These are phyloP conservation scores for Diloba caeruleocephala DNA, from an alignment of 2,888 invertebrate genomes.

Conservation along the genomic window DNA sequence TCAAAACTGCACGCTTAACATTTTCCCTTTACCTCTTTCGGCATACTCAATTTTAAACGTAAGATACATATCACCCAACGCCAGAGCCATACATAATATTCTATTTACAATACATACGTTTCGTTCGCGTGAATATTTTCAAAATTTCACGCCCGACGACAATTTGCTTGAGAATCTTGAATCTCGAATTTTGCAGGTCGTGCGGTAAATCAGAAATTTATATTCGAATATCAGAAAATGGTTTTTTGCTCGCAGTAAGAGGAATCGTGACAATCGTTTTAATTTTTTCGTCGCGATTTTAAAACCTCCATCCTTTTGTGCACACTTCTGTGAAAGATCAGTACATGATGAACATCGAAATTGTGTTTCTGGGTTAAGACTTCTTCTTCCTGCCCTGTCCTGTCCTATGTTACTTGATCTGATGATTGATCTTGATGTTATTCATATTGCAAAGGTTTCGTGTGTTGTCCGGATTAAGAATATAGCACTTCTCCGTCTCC, in stretches of 20 bases:
- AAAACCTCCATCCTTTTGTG: conserved; percentile 43
- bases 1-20: conserved; percentile 23
- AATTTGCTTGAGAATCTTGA: conserved; percentile 53
- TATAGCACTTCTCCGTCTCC: too few relatives aligned
- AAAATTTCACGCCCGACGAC: conserved; percentile 59
- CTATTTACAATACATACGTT: conserved; percentile 65
- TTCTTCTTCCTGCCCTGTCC: too few relatives aligned
- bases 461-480: too few relatives aligned
- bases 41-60: conserved; percentile 43
- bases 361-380: not conserved
- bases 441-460: too few relatives aligned
- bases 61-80: conserved; percentile 48
- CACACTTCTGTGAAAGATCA: conserved; percentile 13
- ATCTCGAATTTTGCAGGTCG: conserved; percentile 60
- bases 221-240: conserved; percentile 67
- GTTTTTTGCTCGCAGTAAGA: conserved; percentile 35
- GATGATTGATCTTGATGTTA: too few relatives aligned
- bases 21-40: conserved; percentile 26
- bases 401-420: too few relatives aligned
- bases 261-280: conserved; percentile 45
- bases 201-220: conserved; percentile 73
- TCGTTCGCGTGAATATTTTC: conserved; percentile 66
- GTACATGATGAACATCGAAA: conserved; percentile 15
- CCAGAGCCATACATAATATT: conserved; percentile 64
- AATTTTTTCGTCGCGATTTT: conserved; percentile 44